Evolutionary conservation across 2,888 invertebrate genomes (phyloP).

Genomic region (Pharmacophagus antenor): DNA sequence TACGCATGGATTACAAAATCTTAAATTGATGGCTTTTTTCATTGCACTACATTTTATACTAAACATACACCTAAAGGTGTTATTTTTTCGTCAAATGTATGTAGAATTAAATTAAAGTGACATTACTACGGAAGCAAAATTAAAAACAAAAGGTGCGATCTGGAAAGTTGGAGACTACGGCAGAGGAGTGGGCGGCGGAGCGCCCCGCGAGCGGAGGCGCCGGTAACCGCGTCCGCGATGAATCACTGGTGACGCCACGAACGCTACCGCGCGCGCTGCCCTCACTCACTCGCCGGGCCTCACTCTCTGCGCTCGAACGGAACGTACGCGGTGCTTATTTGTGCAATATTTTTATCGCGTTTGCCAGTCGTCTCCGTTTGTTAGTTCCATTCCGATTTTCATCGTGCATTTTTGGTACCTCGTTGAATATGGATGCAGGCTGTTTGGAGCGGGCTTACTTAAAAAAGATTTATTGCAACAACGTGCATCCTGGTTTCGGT

Average conservation of each 20-base stretch:
- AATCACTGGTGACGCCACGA: slow-evolving; percentile 30
- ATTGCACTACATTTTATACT: too few species aligned
- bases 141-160: too few species aligned
- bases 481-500: too few species aligned
- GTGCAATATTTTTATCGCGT: slow-evolving; percentile 29
- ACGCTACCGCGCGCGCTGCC: slow-evolving; percentile 22
- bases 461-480: neutral
- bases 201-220: slow-evolving; percentile 33
- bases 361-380: slow-evolving; percentile 25
- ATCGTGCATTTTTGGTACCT: slow-evolving; percentile 16
- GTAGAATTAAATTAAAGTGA: too few species aligned
- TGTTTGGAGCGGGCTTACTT: neutral
- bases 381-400: slow-evolving; percentile 19
- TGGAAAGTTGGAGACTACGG: too few species aligned
- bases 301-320: slow-evolving; percentile 47
- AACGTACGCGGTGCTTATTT: slow-evolving; percentile 37
- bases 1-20: too few species aligned
- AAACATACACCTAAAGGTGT: too few species aligned
- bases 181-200: slow-evolving; percentile 36
- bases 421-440: slow-evolving; percentile 1
- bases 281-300: slow-evolving; percentile 41
- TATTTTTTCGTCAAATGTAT: too few species aligned
- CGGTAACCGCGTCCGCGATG: slow-evolving; percentile 22
- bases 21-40: too few species aligned
- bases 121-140: too few species aligned